Evolutionary conservation across 2,797 vertebrate genomes (phyloP).

Genomic region (Hephaestus fuliginosus): DNA sequence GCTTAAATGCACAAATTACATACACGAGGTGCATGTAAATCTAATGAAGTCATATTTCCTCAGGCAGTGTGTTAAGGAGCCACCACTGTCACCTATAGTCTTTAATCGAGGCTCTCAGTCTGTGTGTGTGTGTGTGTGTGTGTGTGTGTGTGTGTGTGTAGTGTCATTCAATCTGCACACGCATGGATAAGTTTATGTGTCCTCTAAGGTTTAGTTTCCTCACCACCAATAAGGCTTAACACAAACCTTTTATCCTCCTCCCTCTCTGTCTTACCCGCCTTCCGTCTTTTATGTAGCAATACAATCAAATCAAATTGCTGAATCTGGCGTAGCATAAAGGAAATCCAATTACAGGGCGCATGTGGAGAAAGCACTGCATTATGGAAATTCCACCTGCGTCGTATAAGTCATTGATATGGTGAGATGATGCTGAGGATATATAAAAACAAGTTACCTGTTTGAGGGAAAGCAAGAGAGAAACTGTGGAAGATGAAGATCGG

Average conservation of each 20-base stretch:
- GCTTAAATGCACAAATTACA: neutral
- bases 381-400: slow-evolving; percentile 63
- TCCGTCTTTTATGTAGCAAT: slow-evolving; percentile 58
- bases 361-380: slow-evolving; percentile 60
- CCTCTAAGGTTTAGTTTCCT: slow-evolving; percentile 53
- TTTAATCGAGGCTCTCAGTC: neutral
- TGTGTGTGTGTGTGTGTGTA: neutral
- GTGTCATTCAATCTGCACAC: slow-evolving; percentile 37
- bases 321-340: slow-evolving; percentile 62
- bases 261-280: slow-evolving; percentile 27
- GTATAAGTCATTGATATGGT: slow-evolving; percentile 55
- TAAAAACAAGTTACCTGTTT: slow-evolving; percentile 28
- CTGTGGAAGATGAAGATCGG: neutral
- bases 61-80: slow-evolving; percentile 15
- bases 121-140: neutral
- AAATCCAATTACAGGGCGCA: slow-evolving; percentile 73
- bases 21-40: neutral
- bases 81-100: neutral
- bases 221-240: slow-evolving; percentile 60
- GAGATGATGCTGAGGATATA: slow-evolving; percentile 28
- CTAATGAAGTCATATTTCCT: slow-evolving; percentile 8
- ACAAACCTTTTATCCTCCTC: slow-evolving; percentile 51
- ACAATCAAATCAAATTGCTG: slow-evolving; percentile 66
- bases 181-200: slow-evolving; percentile 54
- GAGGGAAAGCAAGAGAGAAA: slow-evolving; percentile 10